Evolutionary conservation across 1,140 invertebrate genomes (phyloP).

Genomic region (Leptinotarsa defecta): DNA sequence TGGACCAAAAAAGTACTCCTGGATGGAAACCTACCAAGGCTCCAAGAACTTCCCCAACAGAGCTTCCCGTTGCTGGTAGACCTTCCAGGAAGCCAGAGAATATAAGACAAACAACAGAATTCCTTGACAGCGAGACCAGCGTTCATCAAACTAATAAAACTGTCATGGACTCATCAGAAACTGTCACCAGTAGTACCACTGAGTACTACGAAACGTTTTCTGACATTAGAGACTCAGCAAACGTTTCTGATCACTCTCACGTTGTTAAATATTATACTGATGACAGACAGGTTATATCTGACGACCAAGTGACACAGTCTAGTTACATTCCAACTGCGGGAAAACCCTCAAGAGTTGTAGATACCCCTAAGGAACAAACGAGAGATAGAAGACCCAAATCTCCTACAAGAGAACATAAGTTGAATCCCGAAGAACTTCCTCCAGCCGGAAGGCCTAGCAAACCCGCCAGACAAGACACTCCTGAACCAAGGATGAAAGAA

Average conservation of each 20-base stretch:
- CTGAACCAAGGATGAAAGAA: neutral
- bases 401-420: neutral
- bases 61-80: constrained; percentile 7
- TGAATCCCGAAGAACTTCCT: constrained; percentile 1
- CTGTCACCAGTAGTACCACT: neutral
- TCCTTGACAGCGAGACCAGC: no score
- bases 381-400: neutral
- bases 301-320: neutral
- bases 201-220: neutral
- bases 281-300: neutral
- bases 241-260: neutral
- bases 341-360: neutral
- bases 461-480: neutral
- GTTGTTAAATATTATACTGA: neutral
- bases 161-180: neutral
- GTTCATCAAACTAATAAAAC: no score
- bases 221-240: neutral
- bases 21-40: no score
- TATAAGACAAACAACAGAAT: neutral
- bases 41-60: neutral
- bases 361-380: neutral
- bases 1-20: no score
- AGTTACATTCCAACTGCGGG: neutral
- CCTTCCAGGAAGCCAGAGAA: constrained; percentile 4
- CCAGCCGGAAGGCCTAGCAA: neutral